These are phyloP conservation scores for Cantharis flavilabris DNA, from an alignment of 2,888 invertebrate species.

Conservation along the genomic window DNA sequence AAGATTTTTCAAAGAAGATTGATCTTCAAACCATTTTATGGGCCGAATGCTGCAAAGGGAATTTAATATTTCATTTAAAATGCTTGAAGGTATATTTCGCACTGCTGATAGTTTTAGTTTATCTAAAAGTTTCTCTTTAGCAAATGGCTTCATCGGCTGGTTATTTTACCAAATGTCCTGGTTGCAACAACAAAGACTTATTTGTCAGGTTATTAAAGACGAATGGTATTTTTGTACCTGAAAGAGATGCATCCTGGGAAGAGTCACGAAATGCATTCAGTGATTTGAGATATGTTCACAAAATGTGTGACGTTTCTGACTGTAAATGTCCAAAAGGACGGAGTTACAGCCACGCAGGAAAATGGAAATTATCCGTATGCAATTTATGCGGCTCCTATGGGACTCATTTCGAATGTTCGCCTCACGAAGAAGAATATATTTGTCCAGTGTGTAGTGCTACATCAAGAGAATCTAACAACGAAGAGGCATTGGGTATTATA, in stretches of 20 bases:
- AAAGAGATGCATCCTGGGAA: constrained; percentile 27
- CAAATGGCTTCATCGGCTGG: constrained; percentile 18
- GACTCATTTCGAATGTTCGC: constrained; percentile 10
- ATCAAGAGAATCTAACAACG: not conserved
- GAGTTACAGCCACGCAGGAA: not conserved
- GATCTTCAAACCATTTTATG: constrained; percentile 4
- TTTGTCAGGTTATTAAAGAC: constrained; percentile 13
- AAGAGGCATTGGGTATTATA: not conserved
- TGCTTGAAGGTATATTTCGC: constrained; percentile 14
- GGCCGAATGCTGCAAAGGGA: constrained; percentile 19
- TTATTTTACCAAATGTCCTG: constrained; percentile 27
- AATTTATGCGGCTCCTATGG: constrained; percentile 20
- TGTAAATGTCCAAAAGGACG: constrained; percentile 22
- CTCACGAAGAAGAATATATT: constrained; percentile 1
- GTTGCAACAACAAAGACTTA: constrained; percentile 12
- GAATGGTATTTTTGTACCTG: constrained; percentile 23
- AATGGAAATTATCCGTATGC: constrained; percentile 22
- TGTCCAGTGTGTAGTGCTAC: constrained; percentile 6
- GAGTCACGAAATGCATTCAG: constrained; percentile 9
- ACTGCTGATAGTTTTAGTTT: not conserved
- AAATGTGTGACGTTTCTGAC: constrained; percentile 6
- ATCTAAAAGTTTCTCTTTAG: not conserved
- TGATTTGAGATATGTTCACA: constrained; percentile 14
- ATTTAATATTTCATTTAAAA: constrained; percentile 11
- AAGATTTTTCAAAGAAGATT: constrained; percentile 2